phyloP scores from a whole-genome alignment of 2,113 vertebrate species.

The Nipponia nippon region DNA sequence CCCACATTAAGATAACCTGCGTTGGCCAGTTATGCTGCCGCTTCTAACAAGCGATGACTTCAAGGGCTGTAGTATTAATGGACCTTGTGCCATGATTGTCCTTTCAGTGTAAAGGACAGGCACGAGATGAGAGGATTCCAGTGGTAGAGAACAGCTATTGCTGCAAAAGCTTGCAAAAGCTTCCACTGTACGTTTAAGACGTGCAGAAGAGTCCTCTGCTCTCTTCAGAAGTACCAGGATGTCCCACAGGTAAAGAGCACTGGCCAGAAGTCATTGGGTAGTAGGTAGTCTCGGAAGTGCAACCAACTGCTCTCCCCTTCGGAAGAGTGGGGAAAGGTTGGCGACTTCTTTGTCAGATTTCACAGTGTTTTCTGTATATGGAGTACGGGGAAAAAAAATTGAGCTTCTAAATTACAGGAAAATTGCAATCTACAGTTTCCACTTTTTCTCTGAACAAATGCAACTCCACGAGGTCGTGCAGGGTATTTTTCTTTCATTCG shows the following conservation, averaged over 20 bases:
- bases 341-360: not conserved
- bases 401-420: not conserved
- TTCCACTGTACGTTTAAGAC: rapidly evolving
- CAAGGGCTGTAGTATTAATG: not conserved
- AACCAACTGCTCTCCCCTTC: not conserved
- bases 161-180: not conserved
- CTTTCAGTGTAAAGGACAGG: not conserved
- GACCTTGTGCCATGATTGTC: not conserved
- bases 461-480: not conserved
- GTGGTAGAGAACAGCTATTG: not conserved
- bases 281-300: not conserved
- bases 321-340: not conserved
- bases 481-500: not conserved
- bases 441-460: not conserved
- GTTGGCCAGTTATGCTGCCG: rapidly evolving
- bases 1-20: too few relatives aligned
- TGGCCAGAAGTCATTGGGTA: not conserved
- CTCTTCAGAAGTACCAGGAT: not conserved
- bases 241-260: not conserved
- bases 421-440: not conserved
- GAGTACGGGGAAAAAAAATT: not conserved
- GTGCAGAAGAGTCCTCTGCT: not conserved
- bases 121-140: not conserved
- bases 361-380: not conserved
- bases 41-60: rapidly evolving